Conservation (phyloP, 1,140 invertebrate genomes). For the Drosophila mojavensis region DNA sequence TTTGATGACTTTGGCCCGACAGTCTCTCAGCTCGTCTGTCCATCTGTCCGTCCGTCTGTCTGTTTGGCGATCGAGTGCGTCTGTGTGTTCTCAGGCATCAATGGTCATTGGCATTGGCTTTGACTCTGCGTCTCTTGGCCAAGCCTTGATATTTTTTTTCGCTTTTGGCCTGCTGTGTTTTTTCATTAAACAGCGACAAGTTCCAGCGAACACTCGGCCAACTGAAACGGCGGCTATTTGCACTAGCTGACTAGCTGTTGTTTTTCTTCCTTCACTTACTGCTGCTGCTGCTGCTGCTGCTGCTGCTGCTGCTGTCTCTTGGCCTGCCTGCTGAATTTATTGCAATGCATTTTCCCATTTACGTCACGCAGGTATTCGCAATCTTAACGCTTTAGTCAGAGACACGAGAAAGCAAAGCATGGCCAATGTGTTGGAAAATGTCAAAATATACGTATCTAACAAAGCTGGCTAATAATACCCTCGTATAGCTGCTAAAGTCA, state of each 20-base stretch:
- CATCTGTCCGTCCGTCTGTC: constrained; percentile 8
- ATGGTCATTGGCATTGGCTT: constrained; percentile 53
- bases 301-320: constrained; percentile 27
- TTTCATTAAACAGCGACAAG: constrained; percentile 46
- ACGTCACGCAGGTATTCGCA: constrained; percentile 61
- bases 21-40: constrained; percentile 18
- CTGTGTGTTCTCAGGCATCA: constrained; percentile 70
- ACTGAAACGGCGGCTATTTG: constrained; percentile 33
- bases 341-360: constrained; percentile 66
- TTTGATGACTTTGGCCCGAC: constrained; percentile 65
- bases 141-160: constrained; percentile 35
- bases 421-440: constrained; percentile 11
- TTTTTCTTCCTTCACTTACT: not conserved
- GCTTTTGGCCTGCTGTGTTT: constrained; percentile 38
- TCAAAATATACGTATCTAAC: constrained; percentile 2
- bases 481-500: not conserved
- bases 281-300: not conserved
- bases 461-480: not conserved
- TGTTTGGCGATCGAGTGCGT: constrained; percentile 5
- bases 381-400: constrained; percentile 59
- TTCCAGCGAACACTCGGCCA: constrained; percentile 33
- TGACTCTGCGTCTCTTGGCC: constrained; percentile 21
- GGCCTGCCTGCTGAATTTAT: constrained; percentile 60
- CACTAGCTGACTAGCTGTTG: constrained; percentile 12
- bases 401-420: constrained; percentile 20